Evolutionary conservation across 2,797 vertebrate species (phyloP), one percentile per base, ranked within the genome.

Genomic region (Sciurus vulgaris): DNA sequence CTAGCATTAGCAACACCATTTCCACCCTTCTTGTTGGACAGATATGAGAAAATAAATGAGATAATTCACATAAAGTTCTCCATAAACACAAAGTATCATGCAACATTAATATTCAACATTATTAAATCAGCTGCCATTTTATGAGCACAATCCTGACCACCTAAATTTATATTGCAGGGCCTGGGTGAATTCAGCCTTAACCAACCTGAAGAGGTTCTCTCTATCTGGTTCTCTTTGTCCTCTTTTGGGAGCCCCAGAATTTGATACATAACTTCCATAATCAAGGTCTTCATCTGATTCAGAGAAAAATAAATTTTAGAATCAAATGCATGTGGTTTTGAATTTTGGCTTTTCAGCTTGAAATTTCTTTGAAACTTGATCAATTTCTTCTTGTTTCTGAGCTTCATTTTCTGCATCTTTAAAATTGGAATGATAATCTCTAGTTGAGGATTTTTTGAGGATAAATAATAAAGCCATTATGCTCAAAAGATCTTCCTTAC

Each of bases 221-320:
- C 69, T 24, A 18, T 69, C 77, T 13, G 49, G 33, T 22, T 74
- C 65, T 69, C 61, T 73, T 26, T 72, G 6, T 22, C 30, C 26
- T 83, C 11, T 2, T 28, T 41, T 61, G 10, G 1, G 20, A n/a
- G 11, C 13, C 33, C 35, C 17, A 12, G 67, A 47, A 76, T 86
- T 83, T 8, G 8, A 59, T 20, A 44, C 26, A 47, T 28, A 41
- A 47, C 2, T 47, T 87, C 56, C 5, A 54, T 24, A 24, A 61
- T 94, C 28, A 41, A 59, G 22, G 5, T 30, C 49, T 81, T 94
- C 22, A 30, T 61, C 94, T 10, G 51, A 2, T 82, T 26, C 49
- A 26, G 41, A 86, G 26, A 84, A 88, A 86, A 88, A 77, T 54
- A 28, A 12, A 33, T 44, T 41, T 78, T 96, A 85, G 56, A 79